These are phyloP conservation scores for Drosophila prolongata DNA, from an alignment of 2,888 invertebrate species.

Conservation along the genomic window DNA sequence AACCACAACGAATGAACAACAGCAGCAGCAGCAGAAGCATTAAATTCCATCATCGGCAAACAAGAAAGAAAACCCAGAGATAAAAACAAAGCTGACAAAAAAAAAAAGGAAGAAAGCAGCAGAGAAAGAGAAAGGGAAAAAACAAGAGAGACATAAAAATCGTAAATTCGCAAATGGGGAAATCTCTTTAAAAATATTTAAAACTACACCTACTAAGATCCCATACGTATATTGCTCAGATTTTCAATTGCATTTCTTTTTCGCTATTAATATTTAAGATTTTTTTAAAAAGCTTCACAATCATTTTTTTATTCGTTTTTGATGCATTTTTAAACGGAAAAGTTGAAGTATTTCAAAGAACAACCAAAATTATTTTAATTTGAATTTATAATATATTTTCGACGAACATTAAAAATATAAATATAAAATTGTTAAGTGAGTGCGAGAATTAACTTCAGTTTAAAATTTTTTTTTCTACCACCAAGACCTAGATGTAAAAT, in stretches of 20 bases:
- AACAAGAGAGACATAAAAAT: slow-evolving; percentile 6
- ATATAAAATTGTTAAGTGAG: slow-evolving; percentile 1
- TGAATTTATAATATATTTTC: slow-evolving; percentile 5
- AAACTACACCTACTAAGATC: neutral
- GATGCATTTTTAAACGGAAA: slow-evolving; percentile 9
- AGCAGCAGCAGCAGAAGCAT: slow-evolving; percentile 19
- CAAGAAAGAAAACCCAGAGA: slow-evolving; percentile 16
- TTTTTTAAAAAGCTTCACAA: slow-evolving; percentile 4
- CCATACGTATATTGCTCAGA: slow-evolving; percentile 19
- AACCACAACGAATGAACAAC: slow-evolving; percentile 35
- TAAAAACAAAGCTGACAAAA: slow-evolving; percentile 5
- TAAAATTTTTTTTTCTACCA: neutral
- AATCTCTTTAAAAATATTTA: slow-evolving; percentile 23
- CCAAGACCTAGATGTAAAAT: slow-evolving; percentile 52
- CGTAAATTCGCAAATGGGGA: slow-evolving; percentile 26
- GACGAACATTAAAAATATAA: slow-evolving; percentile 1
- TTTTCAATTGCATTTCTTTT: slow-evolving; percentile 38
- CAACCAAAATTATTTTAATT: neutral
- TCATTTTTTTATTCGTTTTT: slow-evolving; percentile 1
- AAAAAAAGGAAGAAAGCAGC: slow-evolving; percentile 20
- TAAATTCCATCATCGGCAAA: slow-evolving; percentile 14
- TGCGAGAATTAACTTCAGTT: slow-evolving; percentile 17
- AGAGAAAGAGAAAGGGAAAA: neutral
- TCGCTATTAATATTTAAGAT: neutral
- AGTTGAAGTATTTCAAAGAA: slow-evolving; percentile 14